These are phyloP conservation scores for Eudasyphora cyanicolor DNA, from an alignment of 2,888 invertebrate genomes.

Conservation along the genomic window DNA sequence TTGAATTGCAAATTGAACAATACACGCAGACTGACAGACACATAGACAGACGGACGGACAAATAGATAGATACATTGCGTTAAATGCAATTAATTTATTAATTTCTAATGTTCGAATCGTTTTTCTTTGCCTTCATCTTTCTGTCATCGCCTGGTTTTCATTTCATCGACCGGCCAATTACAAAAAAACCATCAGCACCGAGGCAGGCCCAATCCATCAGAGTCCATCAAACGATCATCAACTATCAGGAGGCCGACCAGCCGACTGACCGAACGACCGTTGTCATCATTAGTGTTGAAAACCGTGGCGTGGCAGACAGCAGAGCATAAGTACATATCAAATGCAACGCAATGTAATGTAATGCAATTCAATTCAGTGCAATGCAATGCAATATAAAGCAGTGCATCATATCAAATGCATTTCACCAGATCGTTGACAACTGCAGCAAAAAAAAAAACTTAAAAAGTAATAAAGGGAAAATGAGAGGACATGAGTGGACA, in stretches of 20 bases:
- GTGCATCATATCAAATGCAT: constrained; percentile 50
- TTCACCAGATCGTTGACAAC: constrained; percentile 44
- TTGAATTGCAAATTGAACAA: constrained; percentile 55
- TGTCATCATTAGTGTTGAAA: constrained; percentile 67
- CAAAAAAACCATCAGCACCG: constrained; percentile 27
- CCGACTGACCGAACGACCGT: constrained; percentile 7
- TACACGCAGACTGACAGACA: background rate
- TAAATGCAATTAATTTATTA: constrained; percentile 62
- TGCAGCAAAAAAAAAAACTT: background rate
- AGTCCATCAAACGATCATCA: constrained; percentile 42
- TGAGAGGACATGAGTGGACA: constrained; percentile 15
- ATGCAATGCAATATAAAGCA: constrained; percentile 33
- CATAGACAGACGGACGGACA: background rate
- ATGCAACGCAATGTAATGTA: background rate
- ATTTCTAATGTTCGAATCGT: constrained; percentile 38
- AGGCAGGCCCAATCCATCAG: constrained; percentile 24
- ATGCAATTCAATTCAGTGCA: background rate
- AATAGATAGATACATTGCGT: constrained; percentile 40
- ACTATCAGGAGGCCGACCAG: constrained; percentile 26
- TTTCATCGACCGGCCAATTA: constrained; percentile 52
- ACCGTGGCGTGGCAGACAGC: constrained; percentile 64
- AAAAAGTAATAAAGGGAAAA: constrained; percentile 15
- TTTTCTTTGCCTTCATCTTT: background rate
- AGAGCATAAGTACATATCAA: background rate
- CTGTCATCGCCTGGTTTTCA: background rate